Base-by-base conservation (phyloP, 1,140 invertebrate species). In the Sycophaga agraensis region DNA sequence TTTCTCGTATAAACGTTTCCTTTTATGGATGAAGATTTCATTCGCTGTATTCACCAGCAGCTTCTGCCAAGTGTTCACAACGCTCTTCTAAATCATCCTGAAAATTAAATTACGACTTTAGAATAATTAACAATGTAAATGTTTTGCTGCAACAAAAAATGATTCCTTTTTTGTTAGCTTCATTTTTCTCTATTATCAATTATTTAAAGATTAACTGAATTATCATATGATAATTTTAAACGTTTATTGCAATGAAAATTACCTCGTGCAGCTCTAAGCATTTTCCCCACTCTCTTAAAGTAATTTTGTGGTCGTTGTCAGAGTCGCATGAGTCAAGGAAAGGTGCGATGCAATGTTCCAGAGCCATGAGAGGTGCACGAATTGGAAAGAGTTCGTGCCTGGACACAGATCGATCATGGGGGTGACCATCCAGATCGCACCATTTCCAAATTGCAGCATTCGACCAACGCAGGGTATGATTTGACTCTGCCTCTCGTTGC, bases 371-470 rank as follows among this genome's bases (percentile, higher is more conserved):
- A 0, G 94, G 93, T 31, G 94, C 95, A 42, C 91, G 86, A 70
- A 97, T 94, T 14, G 95, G 95, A 83, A 97, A 97, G 54, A 97
- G 82, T 79, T 97, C 95, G 81, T 97, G 94, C 35, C 92, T 87
- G 4, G 93, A 96, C 4, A 97, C 92, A 60, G 88, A 84, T 71
- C 87, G 87, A 79, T 96, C 92, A 69, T 92, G 91, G 59, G 92
- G 91, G 76, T 93, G 86, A 16, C 88, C 89, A 76, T 97, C 94
- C 43, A 97, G 83, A 75, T 97, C 94, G 73, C 94, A 97, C 91
- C 94, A 97, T 75, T 97, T 97, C 95, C 95, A 97, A 55, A 97
- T 88, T 34, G 94, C 94, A 12, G 94, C 93, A 74, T 94, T 94
- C 5, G 89, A 85, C 91, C 93, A 96, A 68, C 91, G 85, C 31